Evolutionary conservation across 2,797 vertebrate genomes (phyloP), one percentile per base, ranked within the genome.

Genomic region (Allobates femoralis): DNA sequence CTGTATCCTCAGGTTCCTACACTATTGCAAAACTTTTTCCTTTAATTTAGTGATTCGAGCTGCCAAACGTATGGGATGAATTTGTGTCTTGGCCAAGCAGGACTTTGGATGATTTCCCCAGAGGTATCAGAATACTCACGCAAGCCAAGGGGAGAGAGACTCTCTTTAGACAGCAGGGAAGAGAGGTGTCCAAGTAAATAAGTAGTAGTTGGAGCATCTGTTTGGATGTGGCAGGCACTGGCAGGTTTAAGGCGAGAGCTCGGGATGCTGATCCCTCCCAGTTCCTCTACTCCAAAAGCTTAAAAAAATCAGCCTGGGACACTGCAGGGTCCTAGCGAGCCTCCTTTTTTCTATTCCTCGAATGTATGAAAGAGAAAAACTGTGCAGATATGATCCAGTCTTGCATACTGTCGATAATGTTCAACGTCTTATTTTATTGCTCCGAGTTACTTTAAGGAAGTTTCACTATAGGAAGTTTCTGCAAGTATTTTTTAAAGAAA

Each of bases 161-260:
- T 89, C 86, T 79, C 81, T 73, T 32, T 74, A 79, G 89, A 89
- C 88, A 88, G 79, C 16, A 53, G 83, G 78, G 16, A n/a, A 60
- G 53, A 88, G 83, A 87, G 77, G 88, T 30, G 56, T 87, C 86
- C 86, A 85, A 19, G 60, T 86, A 86, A 84, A 81, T 89, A 51
- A 86, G 89, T 90, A 91, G 90, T 92, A 73, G 69, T 73, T 92
- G 90, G 90, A 91, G 91, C 94, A 94, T 93, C 93, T 94, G 94
- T 90, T 85, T 21, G 56, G 90, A 90, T 69, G 58, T 66, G 84
- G 71, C 79, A 85, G 77, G 51, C 84, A 88, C 90, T n/a, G 64
- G 89, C 90, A 91, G 92, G 92, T 92, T 93, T 92, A 92, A 91
- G 91, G 90, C 92, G 67, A 89, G 91, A 6, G 41, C 89, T 56